phyloP scores from a whole-genome alignment of 2,113 vertebrate genomes.

The Mungos mungo region DNA sequence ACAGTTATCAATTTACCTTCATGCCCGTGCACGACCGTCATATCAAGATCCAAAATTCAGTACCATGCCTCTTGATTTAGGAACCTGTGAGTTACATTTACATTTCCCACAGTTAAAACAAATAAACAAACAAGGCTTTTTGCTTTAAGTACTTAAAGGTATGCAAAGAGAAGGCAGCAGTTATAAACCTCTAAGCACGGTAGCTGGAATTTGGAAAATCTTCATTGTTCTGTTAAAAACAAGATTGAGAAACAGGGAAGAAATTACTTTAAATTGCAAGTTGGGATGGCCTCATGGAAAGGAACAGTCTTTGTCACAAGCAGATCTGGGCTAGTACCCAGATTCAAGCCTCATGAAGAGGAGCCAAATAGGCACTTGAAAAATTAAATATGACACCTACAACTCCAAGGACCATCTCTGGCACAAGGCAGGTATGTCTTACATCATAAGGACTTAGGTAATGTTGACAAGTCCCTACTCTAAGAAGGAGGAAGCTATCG shows the following conservation, averaged over 20 bases:
- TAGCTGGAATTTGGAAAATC: neutral
- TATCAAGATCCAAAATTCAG: neutral
- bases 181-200: neutral
- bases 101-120: neutral
- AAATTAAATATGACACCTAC: neutral
- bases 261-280: neutral
- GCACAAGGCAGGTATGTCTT: neutral
- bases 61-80: neutral
- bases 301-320: neutral
- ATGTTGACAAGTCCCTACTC: neutral
- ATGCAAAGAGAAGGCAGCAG: neutral
- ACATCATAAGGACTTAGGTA: neutral
- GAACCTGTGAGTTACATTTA: neutral
- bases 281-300: neutral
- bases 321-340: neutral
- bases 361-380: neutral
- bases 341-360: neutral
- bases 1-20: neutral
- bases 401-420: neutral
- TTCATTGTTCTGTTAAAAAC: neutral
- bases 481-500: neutral
- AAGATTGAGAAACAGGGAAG: neutral
- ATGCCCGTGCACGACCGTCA: neutral
- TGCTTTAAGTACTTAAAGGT: neutral
- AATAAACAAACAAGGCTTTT: neutral